phyloP scores from a whole-genome alignment of 1,140 invertebrate species.

The Cyclargus thomasi region DNA sequence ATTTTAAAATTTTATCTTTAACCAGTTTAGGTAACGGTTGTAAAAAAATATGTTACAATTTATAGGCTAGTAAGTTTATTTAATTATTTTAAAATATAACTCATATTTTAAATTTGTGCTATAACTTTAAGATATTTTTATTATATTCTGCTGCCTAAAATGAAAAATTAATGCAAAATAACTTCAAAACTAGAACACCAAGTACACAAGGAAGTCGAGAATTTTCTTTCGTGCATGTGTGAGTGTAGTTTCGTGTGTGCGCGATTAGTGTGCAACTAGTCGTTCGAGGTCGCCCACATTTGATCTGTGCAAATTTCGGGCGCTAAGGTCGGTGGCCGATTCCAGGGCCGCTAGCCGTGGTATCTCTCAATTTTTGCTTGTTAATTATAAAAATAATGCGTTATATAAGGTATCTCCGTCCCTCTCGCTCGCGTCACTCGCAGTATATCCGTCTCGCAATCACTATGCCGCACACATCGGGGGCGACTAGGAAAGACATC shows the following conservation, averaged over 20 bases:
- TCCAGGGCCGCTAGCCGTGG: conserved; percentile 58
- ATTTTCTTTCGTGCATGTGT: conserved; percentile 48
- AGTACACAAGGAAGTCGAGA: conserved; percentile 54
- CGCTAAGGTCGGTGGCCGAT: conserved; percentile 57
- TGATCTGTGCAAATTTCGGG: conserved; percentile 72
- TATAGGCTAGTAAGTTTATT: too few relatives aligned
- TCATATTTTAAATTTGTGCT: not conserved
- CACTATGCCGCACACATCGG: conserved; percentile 49
- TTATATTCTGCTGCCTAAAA: not conserved
- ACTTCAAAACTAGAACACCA: conserved; percentile 7
- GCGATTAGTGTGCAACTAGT: conserved; percentile 58
- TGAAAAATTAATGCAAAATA: not conserved
- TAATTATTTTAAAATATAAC: too few relatives aligned
- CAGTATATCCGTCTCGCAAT: conserved; percentile 40
- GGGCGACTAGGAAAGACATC: conserved; percentile 65
- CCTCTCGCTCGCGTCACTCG: conserved; percentile 27
- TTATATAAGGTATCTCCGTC: conserved; percentile 59
- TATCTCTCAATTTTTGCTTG: conserved; percentile 73
- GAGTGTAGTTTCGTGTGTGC: conserved; percentile 37
- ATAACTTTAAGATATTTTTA: not conserved
- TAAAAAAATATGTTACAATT: too few relatives aligned
- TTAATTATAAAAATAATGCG: conserved; percentile 76
- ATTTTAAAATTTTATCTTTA: too few relatives aligned
- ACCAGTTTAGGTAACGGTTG: too few relatives aligned
- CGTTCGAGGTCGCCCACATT: conserved; percentile 68